phyloP scores from a whole-genome alignment of 2,797 vertebrate genomes.

The Poecile montanus region DNA sequence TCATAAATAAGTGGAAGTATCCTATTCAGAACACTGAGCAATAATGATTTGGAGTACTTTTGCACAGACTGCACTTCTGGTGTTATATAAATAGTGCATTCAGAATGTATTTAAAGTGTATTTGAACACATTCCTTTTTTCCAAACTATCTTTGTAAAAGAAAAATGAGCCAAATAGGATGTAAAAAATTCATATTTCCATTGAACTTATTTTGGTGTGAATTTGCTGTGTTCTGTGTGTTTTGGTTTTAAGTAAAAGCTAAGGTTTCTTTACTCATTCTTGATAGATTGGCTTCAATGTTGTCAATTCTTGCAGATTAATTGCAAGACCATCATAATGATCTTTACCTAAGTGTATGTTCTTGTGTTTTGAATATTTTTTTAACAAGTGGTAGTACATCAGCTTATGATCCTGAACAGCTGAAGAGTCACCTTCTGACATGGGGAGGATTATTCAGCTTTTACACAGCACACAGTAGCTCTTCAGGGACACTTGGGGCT shows the following conservation, averaged over 20 bases:
- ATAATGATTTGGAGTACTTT: conserved; percentile 37
- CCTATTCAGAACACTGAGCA: conserved; percentile 24
- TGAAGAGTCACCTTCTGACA: conserved; percentile 89
- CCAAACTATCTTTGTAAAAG: conserved; percentile 9
- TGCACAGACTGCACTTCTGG: conserved; percentile 47
- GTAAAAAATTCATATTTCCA: conserved; percentile 57
- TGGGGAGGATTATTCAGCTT: conserved; percentile 81
- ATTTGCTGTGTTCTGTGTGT: conserved; percentile 48
- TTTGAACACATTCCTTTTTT: conserved; percentile 6
- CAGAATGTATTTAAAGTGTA: conserved; percentile 19
- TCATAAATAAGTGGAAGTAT: conserved; percentile 42
- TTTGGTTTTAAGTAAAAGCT: conserved; percentile 67
- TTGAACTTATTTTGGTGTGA: conserved; percentile 49
- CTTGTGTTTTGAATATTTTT: conserved; percentile 75
- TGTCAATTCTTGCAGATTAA: conserved; percentile 63
- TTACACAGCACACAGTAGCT: conserved; percentile 82
- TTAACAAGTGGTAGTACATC: conserved; percentile 79
- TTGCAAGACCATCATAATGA: conserved; percentile 57
- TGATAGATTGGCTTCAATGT: conserved; percentile 56
- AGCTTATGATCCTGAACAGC: conserved; percentile 89
- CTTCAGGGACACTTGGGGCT: conserved; percentile 68
- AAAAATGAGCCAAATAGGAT: conserved; percentile 76
- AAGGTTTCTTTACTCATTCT: conserved; percentile 44
- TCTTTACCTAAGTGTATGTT: conserved; percentile 64
- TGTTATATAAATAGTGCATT: conserved; percentile 4